phyloP scores from a whole-genome alignment of 1,140 invertebrate species.

The Nasonia giraulti region DNA sequence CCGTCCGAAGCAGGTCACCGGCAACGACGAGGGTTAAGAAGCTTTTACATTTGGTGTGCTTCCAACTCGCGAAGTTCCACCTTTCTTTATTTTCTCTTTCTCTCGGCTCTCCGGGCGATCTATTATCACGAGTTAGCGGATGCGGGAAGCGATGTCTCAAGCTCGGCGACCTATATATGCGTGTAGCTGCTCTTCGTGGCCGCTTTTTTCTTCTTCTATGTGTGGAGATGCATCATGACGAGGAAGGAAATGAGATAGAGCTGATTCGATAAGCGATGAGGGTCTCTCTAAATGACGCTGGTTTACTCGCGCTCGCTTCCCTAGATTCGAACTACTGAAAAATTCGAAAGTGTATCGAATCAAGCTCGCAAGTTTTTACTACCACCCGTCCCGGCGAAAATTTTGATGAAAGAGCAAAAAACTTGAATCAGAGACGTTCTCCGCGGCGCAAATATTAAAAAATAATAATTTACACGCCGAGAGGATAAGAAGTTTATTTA shows the following conservation, averaged over 20 bases:
- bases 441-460: too few relatives aligned
- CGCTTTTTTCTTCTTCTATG: not conserved
- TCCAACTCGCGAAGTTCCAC: slow-evolving; percentile 51
- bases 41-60: slow-evolving; percentile 59
- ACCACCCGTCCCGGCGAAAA: too few relatives aligned
- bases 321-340: too few relatives aligned
- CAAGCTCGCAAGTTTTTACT: too few relatives aligned
- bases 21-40: slow-evolving; percentile 49
- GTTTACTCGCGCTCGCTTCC: not conserved
- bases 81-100: slow-evolving; percentile 18
- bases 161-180: too few relatives aligned
- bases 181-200: too few relatives aligned
- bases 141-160: not conserved
- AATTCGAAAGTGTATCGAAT: too few relatives aligned
- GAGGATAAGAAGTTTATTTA: not conserved
- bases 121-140: slow-evolving; percentile 14
- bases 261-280: not conserved
- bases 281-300: not conserved
- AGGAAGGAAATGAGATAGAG: not conserved
- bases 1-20: slow-evolving; percentile 40
- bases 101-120: not conserved
- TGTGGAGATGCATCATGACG: not conserved
- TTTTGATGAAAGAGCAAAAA: too few relatives aligned
- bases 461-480: too few relatives aligned
- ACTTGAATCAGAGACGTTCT: too few relatives aligned